Evolutionary conservation across 2,888 invertebrate genomes (phyloP).

Genomic region (Andrena hattorfiana): DNA sequence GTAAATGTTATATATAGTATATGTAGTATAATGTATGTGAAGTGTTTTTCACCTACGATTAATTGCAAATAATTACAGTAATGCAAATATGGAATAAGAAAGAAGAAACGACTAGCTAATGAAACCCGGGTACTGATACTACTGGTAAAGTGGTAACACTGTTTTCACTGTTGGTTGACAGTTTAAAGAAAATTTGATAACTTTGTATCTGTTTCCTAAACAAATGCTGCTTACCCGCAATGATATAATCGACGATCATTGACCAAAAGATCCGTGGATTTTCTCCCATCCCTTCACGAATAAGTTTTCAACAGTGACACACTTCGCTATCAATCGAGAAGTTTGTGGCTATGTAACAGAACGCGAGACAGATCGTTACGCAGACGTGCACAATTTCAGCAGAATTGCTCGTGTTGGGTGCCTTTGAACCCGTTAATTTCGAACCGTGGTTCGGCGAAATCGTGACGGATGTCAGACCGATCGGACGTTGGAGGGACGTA

Average conservation of each 20-base stretch:
- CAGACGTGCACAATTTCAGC: slow-evolving; percentile 52
- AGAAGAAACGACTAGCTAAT: too few relatives aligned
- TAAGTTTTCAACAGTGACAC: slow-evolving; percentile 40
- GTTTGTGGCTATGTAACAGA: slow-evolving; percentile 16
- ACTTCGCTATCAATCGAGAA: slow-evolving; percentile 39
- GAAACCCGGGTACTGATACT: too few relatives aligned
- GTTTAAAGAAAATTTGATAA: too few relatives aligned
- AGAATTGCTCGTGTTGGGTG: slow-evolving; percentile 55
- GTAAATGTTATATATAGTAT: too few relatives aligned
- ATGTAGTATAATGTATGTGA: too few relatives aligned
- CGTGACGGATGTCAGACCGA: slow-evolving; percentile 71
- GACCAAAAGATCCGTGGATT: not conserved
- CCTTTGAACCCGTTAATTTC: slow-evolving; percentile 72
- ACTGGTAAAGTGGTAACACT: too few relatives aligned
- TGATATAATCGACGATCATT: not conserved
- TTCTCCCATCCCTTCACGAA: not conserved
- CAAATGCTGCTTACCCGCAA: too few relatives aligned
- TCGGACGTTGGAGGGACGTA: slow-evolving; percentile 59
- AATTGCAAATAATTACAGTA: too few relatives aligned
- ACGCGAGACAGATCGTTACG: slow-evolving; percentile 48
- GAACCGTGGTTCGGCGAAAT: slow-evolving; percentile 58
- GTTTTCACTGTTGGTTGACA: too few relatives aligned
- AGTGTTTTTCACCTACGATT: too few relatives aligned
- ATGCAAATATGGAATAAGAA: too few relatives aligned
- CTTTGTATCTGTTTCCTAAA: too few relatives aligned